These are phyloP conservation scores for Hedychridium roseum DNA, from an alignment of 2,888 invertebrate species.

Conservation along the genomic window DNA sequence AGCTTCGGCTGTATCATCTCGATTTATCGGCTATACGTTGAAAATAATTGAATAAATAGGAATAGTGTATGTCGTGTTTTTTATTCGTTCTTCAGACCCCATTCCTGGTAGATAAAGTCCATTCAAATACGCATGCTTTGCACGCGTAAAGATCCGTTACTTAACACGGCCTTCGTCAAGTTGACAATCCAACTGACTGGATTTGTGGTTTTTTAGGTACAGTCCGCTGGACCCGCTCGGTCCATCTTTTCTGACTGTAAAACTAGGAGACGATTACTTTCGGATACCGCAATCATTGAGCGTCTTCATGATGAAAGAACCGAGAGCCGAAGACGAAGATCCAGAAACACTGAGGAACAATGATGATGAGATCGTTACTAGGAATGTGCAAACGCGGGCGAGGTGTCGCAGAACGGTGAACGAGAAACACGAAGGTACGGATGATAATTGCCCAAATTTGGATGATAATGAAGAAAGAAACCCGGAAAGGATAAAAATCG, in stretches of 20 bases:
- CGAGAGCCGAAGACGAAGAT: constrained; percentile 26
- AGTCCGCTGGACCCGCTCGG: constrained; percentile 51
- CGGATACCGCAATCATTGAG: constrained; percentile 53
- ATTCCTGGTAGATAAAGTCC: no score
- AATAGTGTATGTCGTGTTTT: no score
- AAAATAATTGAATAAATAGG: no score
- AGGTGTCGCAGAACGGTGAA: not conserved
- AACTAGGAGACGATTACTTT: constrained; percentile 54
- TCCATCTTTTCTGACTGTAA: constrained; percentile 52
- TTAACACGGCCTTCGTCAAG: no score
- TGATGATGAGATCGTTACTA: not conserved
- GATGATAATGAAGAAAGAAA: constrained; percentile 48
- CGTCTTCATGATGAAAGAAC: constrained; percentile 53
- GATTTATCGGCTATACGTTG: no score
- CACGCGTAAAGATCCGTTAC: no score
- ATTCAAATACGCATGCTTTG: no score
- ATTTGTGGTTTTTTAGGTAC: constrained; percentile 53
- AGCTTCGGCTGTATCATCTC: no score
- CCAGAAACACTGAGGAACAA: not conserved
- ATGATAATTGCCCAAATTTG: constrained; percentile 8
- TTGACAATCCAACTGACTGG: constrained; percentile 40
- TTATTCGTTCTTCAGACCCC: no score
- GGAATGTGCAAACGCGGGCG: no score
- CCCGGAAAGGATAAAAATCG: constrained; percentile 37
- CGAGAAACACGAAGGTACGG: not conserved